These are phyloP conservation scores for Bacillus rossius DNA, from an alignment of 1,140 invertebrate species.

Conservation along the genomic window DNA sequence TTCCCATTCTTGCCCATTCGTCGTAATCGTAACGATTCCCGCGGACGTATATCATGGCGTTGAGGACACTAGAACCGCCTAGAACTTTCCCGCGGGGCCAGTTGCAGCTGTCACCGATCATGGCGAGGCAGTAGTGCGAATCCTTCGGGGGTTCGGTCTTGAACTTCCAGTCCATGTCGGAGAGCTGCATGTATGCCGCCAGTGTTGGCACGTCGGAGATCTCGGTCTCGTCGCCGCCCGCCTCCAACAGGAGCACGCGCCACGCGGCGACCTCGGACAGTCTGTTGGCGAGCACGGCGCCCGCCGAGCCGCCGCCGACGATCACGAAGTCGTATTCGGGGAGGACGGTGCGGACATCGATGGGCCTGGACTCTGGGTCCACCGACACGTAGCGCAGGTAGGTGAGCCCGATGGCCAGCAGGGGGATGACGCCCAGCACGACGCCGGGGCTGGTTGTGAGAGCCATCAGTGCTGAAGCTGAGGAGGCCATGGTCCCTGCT, in stretches of 20 bases:
- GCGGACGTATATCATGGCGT: constrained; percentile 85
- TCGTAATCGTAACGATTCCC: constrained; percentile 85
- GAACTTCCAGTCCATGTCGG: constrained; percentile 89
- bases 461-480: background rate
- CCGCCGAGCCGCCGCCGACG: constrained; percentile 87
- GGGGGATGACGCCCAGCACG: constrained; percentile 61
- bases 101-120: constrained; percentile 77
- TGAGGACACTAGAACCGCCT: constrained; percentile 78
- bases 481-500: too few relatives aligned
- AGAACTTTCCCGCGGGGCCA: constrained; percentile 85
- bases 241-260: constrained; percentile 77
- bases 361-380: constrained; percentile 74
- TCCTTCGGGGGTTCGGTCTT: constrained; percentile 69
- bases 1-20: constrained; percentile 64
- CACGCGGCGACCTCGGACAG: constrained; percentile 74
- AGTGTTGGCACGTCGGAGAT: constrained; percentile 72
- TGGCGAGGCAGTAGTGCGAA: constrained; percentile 69
- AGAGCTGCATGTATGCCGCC: constrained; percentile 68
- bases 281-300: constrained; percentile 86
- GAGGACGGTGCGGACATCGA: constrained; percentile 56
- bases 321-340: constrained; percentile 77
- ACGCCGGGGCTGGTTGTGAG: constrained; percentile 16
- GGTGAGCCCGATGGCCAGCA: constrained; percentile 71
- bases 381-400: constrained; percentile 72
- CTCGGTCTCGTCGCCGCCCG: constrained; percentile 75